phyloP scores from a whole-genome alignment of 2,113 vertebrate species.

The Ammodytes marinus region DNA sequence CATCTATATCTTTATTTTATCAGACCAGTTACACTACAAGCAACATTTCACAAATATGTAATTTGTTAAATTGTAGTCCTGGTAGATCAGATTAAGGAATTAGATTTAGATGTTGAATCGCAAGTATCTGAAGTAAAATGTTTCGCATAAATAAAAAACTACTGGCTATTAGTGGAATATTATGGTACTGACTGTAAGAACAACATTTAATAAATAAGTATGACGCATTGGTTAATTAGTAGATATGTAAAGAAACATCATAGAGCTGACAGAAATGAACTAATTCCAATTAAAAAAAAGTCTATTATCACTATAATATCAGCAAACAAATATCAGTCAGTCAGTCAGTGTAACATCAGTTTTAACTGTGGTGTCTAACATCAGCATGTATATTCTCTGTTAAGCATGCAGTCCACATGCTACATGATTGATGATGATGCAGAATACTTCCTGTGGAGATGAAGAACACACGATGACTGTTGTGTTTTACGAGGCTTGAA shows the following conservation, averaged over 20 bases:
- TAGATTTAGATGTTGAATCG: background rate
- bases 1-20: background rate
- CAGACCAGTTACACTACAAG: background rate
- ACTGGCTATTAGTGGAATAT: background rate
- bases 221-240: too few species aligned
- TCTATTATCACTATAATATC: background rate
- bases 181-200: background rate
- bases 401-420: conserved; percentile 11
- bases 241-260: background rate
- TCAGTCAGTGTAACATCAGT: background rate
- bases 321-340: background rate
- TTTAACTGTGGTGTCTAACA: background rate
- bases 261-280: background rate
- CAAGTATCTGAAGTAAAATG: background rate
- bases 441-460: conserved; percentile 52
- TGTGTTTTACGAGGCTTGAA: conserved; percentile 40
- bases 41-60: background rate
- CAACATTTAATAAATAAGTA: background rate
- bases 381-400: background rate
- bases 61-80: too few species aligned
- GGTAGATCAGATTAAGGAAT: background rate
- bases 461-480: conserved; percentile 24
- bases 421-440: conserved; percentile 47
- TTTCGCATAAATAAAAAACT: background rate
- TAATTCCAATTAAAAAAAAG: background rate